Evolutionary conservation across 2,113 vertebrate species (phyloP), one percentile per base, ranked within the genome.

Genomic region (Pogona vitticeps): DNA sequence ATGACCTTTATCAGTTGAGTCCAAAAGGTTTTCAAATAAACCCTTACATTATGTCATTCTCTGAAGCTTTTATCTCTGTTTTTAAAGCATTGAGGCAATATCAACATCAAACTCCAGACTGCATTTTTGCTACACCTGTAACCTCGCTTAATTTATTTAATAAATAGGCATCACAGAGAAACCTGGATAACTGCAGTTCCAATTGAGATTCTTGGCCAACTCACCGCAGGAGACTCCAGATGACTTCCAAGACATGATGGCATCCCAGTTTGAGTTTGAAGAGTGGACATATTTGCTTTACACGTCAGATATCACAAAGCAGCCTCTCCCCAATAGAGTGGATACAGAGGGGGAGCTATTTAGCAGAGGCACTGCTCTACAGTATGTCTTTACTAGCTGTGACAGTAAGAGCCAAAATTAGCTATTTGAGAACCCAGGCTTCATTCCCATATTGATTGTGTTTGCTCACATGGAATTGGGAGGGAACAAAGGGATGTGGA

Each of bases 1-100:
- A 6, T 13, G 65, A 91, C 79, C 28, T 88, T 90, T 90, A 42
- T 12, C 88, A 86, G 28, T 58, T 76, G 21, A 71, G 15, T 36
- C 28, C 56, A 56, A 77, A 88, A 88, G 65, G 76, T 21, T 89
- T 90, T 90, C 52, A 42, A 56, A 75, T 76, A 33, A 6, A 76
- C 15, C 59, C 38, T 61, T 40, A 8, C 65, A 7, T 0, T 33
- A 3, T 18, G 1, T 52, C 76, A 15, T 84, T 58, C 59, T 83
- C 70, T 65, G 52, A 40, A 71, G 21, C 9, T 7, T 9, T 14
- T 1, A 5, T 28, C 52, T 31, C 59, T 33, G 52, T 70, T 36
- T 28, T n/a, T 83, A 89, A 78, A 0, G 0, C 86, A 82, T 63
- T 87, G 68, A 23, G 73, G 26, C 26, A 33, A 58, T 18, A n/a